Evolutionary conservation across 2,113 vertebrate species (phyloP), one percentile per base, ranked within the genome.

Genomic region (Cygnus atratus): DNA sequence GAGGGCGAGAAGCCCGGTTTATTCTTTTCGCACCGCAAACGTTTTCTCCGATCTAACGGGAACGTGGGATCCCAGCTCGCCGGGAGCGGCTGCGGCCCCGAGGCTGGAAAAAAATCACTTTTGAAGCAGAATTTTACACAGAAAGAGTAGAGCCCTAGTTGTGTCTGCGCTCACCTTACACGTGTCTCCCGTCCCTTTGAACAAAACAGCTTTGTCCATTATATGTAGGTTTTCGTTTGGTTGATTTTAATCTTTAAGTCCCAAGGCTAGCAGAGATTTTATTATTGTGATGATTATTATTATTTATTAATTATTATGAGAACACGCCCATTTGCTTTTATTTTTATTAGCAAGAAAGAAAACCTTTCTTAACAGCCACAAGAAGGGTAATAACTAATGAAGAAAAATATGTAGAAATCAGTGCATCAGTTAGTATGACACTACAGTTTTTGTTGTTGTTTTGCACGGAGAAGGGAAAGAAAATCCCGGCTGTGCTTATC

Each of bases 381-480:
- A 35, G 19, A 63, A 43, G 2, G 59, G n/a, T 33, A 9, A 2
- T 19, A 2, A 48, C 6, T 19, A 9, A 13, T 4, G 50, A 50
- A 50, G 28, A 6, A 61, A 85, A 88, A 62, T 10, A 17, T 0
- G 0, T 20, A 54, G n/a, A n/a, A 73, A 76, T 72, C 9, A 15
- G 11, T 25, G 3, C 0, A 0, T 12, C 0, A 0, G 43, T 77
- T 35, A 10, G 65, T 6, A 7, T 12, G 71, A 57, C 33, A 21
- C n/a, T 16, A 6, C 0, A 0, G 22, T 11, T 41, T 63, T 39
- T 26, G 62, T 26, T 55, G 26, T 63, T 18, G 16, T 41, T 68
- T 70, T 71, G 8, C 18, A 14, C 6, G 11, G 50, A 31, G 52
- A 41, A 66, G 10, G 10, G 50, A 10, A 55, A 82, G 46, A 62